Evolutionary conservation across 2,888 invertebrate species (phyloP), one percentile per base, ranked within the genome.

Genomic region (Entomobrya proxima): DNA sequence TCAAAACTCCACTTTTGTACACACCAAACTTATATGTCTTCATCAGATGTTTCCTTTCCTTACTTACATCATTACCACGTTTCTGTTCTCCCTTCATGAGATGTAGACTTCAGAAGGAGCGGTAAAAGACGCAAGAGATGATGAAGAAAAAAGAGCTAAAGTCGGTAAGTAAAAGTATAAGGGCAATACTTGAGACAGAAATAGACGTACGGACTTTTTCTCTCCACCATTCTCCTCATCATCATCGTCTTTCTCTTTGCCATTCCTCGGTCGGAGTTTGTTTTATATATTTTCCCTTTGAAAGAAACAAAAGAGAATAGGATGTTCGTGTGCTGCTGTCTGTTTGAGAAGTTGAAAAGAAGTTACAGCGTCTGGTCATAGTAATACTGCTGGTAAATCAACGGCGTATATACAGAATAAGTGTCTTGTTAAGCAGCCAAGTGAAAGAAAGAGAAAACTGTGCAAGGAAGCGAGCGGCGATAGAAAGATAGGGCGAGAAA

Each of bases 21-120:
- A 27, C 18, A 44, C 2, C 6, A 74, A 27, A 72, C 40, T 47
- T 44, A n/a, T 18, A 81, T 52, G 79, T 52, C 79, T 79, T 67
- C 55, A 79, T 79, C 79, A 79, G 61, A 64, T 79, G 79, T 37
- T 79, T 52, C 40, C 69, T 52, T 52, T 35, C 37, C 40, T 32
- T 32, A 37, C 67, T 77, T 69, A 67, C 79, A 79, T 67, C 79
- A 79, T 50, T 50, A 61, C 69, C 52, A 50, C 79, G 24, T 74
- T 50, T 55, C 4, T 24, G 9, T 6, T n/a, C 32, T 24, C 15
- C 55, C 35, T 58, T 47, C n/a, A n/a, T n/a, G n/a, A n/a, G 18
- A 9, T n/a, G n/a, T 18, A 74, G 32, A 50, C 74, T 47, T 47
- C 32, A 74, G 2, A 50, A 18, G 18, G 27, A 18, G 21, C n/a